Conservation (phyloP, 2,888 invertebrate species). For the Cephus pygmeus region DNA sequence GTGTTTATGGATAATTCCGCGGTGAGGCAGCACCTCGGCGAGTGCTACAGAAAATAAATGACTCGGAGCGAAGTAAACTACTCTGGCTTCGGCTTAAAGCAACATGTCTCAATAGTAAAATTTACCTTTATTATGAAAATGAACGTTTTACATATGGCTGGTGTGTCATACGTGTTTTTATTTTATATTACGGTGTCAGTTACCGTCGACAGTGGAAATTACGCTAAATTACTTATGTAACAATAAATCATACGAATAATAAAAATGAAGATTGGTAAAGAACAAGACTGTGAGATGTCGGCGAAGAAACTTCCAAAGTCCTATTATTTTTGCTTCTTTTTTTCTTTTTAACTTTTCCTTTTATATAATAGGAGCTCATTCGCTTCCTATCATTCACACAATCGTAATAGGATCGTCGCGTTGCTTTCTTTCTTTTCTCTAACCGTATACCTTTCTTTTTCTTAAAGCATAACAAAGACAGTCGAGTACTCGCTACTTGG, state of each 20-base stretch:
- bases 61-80: neutral
- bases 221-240: slow-evolving; percentile 40
- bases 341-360: neutral
- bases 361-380: neutral
- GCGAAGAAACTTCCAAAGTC: neutral
- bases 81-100: too few relatives aligned
- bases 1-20: slow-evolving; percentile 19
- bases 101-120: slow-evolving; percentile 45
- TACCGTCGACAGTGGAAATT: slow-evolving; percentile 49
- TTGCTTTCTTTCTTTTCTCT: slow-evolving; percentile 16
- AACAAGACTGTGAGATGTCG: slow-evolving; percentile 23
- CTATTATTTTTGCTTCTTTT: neutral
- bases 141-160: slow-evolving; percentile 61
- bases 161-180: slow-evolving; percentile 24
- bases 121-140: slow-evolving; percentile 60
- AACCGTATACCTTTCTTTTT: slow-evolving; percentile 17
- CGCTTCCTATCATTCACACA: neutral
- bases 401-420: neutral
- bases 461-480: neutral
- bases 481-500: slow-evolving; percentile 5
- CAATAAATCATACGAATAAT: slow-evolving; percentile 32
- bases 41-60: neutral
- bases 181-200: slow-evolving; percentile 37
- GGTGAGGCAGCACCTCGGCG: slow-evolving; percentile 33
- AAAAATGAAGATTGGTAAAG: slow-evolving; percentile 31